Base-by-base conservation (phyloP, 2,888 invertebrate genomes). In the Timema cristinae region DNA sequence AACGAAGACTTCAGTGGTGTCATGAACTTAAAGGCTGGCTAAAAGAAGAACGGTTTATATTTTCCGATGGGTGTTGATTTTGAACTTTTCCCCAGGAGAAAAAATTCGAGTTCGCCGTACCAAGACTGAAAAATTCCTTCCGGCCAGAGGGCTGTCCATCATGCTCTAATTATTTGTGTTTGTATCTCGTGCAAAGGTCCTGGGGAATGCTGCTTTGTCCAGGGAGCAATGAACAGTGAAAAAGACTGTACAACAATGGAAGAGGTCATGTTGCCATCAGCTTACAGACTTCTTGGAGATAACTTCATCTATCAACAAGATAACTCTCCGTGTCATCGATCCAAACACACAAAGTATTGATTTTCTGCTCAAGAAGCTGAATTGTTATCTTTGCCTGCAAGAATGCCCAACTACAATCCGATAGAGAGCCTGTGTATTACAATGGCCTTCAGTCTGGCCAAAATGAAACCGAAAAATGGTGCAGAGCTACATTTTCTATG, bases 161-260 rank as follows among this genome's bases (percentile, higher is more conserved):
- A 50, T 6, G 56, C 56, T 52, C n/a, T 68, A 9, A 68, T 68
- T 47, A 68, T 68, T 2, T 68, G 56, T 47, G 68, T 8, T n/a
- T 32, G 47, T 9, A 68, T 56, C 10, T 32, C 68, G 11, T 56
- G 47, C 7, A 11, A 68, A 32, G 68, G 47, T 48, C 47, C 54
- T 54, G 48, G 11, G 0, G 32, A 68, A n/a, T 32, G 48, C 49
- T 32, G 13, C 16, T 2, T 54, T 50, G 52, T 10, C 2, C 10
- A 6, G 47, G 56, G 56, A 52, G 7, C 68, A 13, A 56, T 54
- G n/a, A 68, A 56, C 32, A 54, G 54, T 68, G n/a, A 13, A 13
- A 54, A 32, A 13, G 52, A 47, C 67, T 63, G 54, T 54, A 32
- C 32, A 32, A 2, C 32, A 32, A 32, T 32, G 32, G 32, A 32